Percentiles rank a stretch among this genome's conserved stretches.
These are phyloP conservation scores for Aspidoscelis tigris DNA, from an alignment of 2,113 vertebrate genomes.

Conservation along the genomic window DNA sequence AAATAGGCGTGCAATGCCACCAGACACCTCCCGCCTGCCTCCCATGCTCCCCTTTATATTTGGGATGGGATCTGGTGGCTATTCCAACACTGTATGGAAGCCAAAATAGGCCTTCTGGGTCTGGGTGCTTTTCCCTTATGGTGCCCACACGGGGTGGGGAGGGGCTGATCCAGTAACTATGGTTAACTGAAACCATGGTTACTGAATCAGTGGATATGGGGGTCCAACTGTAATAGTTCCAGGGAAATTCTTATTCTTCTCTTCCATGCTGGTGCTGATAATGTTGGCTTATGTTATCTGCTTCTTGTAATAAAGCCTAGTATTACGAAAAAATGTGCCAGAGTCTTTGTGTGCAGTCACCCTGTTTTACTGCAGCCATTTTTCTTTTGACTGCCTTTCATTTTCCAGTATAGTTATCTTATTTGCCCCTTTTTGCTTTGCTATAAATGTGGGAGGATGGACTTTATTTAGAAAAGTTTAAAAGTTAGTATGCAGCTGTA, in stretches of 20 bases:
- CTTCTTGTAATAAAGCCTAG: background rate
- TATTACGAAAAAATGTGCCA: background rate
- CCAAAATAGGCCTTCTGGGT: too few relatives aligned
- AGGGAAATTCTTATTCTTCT: background rate
- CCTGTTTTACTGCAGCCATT: background rate
- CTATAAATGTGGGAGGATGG: background rate
- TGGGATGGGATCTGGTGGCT: too few relatives aligned
- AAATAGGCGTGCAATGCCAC: too few relatives aligned
- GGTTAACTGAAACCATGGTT: too few relatives aligned
- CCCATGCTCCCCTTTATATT: too few relatives aligned
- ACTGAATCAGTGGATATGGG: too few relatives aligned
- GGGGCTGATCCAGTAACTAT: too few relatives aligned
- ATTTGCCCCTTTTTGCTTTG: background rate
- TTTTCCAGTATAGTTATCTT: background rate
- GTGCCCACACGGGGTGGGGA: too few relatives aligned
- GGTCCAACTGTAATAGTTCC: background rate
- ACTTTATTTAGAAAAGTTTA: conserved; percentile 5
- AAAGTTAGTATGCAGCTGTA: conserved; percentile 11
- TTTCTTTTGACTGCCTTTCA: background rate
- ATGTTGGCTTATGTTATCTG: background rate
- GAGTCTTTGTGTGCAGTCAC: background rate
- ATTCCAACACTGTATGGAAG: too few relatives aligned
- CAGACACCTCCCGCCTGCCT: too few relatives aligned
- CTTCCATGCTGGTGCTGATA: background rate
- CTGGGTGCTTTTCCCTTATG: too few relatives aligned